Conservation (phyloP, 1,140 invertebrate species). For the Diachasmimorpha longicaudata region DNA sequence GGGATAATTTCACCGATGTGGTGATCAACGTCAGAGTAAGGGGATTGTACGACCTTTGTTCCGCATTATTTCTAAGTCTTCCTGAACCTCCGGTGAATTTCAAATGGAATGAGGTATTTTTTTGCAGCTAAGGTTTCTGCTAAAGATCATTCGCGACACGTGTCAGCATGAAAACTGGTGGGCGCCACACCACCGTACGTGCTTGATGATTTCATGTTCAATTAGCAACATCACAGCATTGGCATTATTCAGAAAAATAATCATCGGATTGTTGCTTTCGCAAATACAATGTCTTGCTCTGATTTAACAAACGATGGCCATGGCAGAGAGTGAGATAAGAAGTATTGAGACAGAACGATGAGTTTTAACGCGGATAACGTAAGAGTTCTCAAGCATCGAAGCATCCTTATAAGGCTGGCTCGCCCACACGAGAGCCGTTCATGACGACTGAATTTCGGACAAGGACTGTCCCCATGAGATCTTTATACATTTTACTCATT, state of each 20-base stretch:
- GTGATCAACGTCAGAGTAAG: neutral
- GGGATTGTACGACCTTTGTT: neutral
- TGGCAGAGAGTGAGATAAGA: conserved; percentile 8
- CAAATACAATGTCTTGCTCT: neutral
- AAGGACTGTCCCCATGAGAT: conserved; percentile 31
- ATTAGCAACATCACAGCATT: too few species aligned
- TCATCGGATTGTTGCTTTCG: too few species aligned
- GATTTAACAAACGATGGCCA: conserved; percentile 7
- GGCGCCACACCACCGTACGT: too few species aligned
- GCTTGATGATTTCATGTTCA: too few species aligned
- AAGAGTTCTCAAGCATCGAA: conserved; percentile 32
- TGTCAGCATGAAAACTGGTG: too few species aligned
- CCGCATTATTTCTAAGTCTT: neutral
- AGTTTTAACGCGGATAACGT: conserved; percentile 28
- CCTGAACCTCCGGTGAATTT: neutral
- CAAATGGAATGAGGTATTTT: too few species aligned
- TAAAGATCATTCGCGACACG: too few species aligned
- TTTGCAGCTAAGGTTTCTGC: too few species aligned
- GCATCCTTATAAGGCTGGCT: conserved; percentile 42
- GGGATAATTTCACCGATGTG: neutral
- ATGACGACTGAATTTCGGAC: conserved; percentile 36
- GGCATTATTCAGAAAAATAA: too few species aligned
- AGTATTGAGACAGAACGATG: neutral
- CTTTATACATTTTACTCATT: neutral
- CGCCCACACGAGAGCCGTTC: conserved; percentile 39